Conservation (phyloP, 2,113 vertebrate species). For the Barnardius zonarius region DNA sequence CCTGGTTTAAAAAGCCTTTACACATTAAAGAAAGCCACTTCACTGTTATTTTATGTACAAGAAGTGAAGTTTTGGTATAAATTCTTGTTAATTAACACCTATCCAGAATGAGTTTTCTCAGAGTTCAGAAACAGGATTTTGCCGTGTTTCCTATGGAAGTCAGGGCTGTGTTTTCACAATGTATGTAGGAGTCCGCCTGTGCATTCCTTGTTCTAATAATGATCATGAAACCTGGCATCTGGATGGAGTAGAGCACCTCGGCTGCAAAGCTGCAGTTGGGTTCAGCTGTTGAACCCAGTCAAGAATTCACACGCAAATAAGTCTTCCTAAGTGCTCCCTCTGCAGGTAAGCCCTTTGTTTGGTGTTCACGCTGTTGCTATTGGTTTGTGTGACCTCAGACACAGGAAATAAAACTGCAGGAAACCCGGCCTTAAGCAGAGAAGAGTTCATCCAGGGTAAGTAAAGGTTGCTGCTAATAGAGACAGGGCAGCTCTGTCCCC, state of each 20-base stretch:
- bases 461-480: background rate
- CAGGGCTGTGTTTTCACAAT: background rate
- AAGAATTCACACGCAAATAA: background rate
- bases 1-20: background rate
- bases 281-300: background rate
- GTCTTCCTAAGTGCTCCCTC: background rate
- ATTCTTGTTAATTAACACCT: background rate
- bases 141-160: background rate
- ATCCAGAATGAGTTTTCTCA: background rate
- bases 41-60: background rate
- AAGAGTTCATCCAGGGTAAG: background rate
- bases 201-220: background rate
- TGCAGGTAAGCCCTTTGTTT: background rate
- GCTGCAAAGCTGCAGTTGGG: background rate
- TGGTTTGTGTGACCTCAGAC: background rate
- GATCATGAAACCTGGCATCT: background rate
- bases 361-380: background rate
- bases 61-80: background rate
- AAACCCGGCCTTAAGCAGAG: background rate
- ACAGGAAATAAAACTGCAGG: background rate
- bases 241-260: background rate
- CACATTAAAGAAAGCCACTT: background rate
- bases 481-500: background rate
- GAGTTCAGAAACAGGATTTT: background rate
- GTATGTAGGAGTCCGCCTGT: background rate